Percentiles rank a stretch among this genome's conserved stretches.
Conservation (phyloP, 1,140 invertebrate species). For the Adoxophyes honmai region DNA sequence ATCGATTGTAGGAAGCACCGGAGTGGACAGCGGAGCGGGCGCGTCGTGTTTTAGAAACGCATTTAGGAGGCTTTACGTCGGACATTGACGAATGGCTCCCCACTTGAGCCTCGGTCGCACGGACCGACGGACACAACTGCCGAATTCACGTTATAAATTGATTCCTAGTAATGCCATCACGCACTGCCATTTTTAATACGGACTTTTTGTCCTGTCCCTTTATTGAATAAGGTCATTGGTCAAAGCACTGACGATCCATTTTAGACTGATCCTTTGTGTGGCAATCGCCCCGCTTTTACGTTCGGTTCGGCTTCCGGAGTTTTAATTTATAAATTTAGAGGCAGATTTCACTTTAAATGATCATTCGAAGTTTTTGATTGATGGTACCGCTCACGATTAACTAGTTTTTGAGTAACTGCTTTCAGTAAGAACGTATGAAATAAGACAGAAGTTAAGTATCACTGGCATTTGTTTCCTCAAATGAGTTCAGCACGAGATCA, state of each 20-base stretch:
- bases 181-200: slow-evolving; percentile 10
- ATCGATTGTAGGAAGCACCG: slow-evolving; percentile 27
- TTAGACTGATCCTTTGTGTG: neutral
- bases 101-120: slow-evolving; percentile 25
- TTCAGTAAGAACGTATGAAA: no score
- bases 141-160: slow-evolving; percentile 44
- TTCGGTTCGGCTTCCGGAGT: no score
- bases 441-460: no score
- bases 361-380: no score
- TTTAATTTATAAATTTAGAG: no score
- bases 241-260: slow-evolving; percentile 10
- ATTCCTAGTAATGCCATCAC: slow-evolving; percentile 32
- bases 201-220: slow-evolving; percentile 12
- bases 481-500: no score
- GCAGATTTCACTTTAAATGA: no score
- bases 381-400: no score
- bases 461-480: no score
- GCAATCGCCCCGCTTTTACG: neutral
- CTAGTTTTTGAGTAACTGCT: no score
- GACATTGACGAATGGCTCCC: slow-evolving; percentile 42
- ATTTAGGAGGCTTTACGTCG: slow-evolving; percentile 37
- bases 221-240: slow-evolving; percentile 15
- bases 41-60: slow-evolving; percentile 32
- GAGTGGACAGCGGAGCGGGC: slow-evolving; percentile 28
- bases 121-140: slow-evolving; percentile 25